Percentiles rank a stretch among this genome's conserved stretches.
These are phyloP conservation scores for Macrosoma leucophasiata DNA, from an alignment of 2,888 invertebrate species.

Conservation along the genomic window DNA sequence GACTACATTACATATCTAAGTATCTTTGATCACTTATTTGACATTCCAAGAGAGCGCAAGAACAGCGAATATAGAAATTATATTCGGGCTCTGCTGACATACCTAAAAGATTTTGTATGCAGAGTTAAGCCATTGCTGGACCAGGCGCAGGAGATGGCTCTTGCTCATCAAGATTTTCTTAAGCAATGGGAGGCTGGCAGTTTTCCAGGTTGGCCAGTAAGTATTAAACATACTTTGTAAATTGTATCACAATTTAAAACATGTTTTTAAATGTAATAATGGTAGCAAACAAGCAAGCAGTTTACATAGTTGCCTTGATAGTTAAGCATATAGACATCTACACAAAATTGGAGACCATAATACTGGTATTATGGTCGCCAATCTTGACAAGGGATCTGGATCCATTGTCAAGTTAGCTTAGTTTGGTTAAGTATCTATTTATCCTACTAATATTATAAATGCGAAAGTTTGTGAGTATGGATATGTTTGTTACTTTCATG, in stretches of 20 bases:
- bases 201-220: constrained; percentile 95
- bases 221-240: constrained; percentile 1
- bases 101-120: constrained; percentile 87
- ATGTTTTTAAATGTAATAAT: too few relatives aligned
- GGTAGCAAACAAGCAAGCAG: too few relatives aligned
- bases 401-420: too few relatives aligned
- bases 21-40: constrained; percentile 96
- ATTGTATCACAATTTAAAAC: too few relatives aligned
- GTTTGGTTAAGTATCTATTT: too few relatives aligned
- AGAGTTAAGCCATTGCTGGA: constrained; percentile 92
- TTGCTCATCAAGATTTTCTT: constrained; percentile 86
- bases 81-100: constrained; percentile 87
- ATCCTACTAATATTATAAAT: too few relatives aligned
- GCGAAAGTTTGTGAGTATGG: too few relatives aligned
- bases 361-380: too few relatives aligned
- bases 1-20: constrained; percentile 97
- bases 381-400: too few relatives aligned
- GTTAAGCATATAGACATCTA: too few relatives aligned
- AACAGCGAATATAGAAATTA: constrained; percentile 92
- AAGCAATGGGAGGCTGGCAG: constrained; percentile 91
- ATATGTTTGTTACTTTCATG: too few relatives aligned
- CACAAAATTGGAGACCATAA: too few relatives aligned
- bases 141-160: constrained; percentile 85
- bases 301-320: neutral
- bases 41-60: constrained; percentile 93